A percentile compares a stretch with the other conserved stretches of the same genome.
Conservation (phyloP, 2,888 invertebrate genomes). For the Hedya salicella region DNA sequence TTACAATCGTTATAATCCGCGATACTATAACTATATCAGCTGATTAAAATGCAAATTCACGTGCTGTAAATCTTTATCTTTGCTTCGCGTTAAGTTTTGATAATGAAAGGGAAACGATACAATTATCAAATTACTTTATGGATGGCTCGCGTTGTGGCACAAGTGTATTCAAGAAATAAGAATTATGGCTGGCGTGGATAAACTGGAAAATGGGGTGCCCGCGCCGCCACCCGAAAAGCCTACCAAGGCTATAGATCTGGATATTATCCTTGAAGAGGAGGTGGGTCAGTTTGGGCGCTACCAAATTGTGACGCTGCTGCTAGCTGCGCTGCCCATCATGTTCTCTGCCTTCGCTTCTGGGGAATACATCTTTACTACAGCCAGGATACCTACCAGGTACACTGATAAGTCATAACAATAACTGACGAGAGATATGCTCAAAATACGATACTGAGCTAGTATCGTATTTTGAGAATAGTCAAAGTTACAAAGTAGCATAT, state of each 20-base stretch:
- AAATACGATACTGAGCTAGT: too few species aligned
- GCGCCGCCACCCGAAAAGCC: not conserved
- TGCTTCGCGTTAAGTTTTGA: constrained; percentile 1
- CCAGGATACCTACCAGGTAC: constrained; percentile 74
- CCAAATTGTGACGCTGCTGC: constrained; percentile 67
- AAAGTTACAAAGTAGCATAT: too few species aligned
- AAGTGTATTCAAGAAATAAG: not conserved
- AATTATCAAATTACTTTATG: not conserved
- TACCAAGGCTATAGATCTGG: constrained; percentile 64
- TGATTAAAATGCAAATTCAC: not conserved
- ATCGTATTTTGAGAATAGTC: too few species aligned
- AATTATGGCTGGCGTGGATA: constrained; percentile 9
- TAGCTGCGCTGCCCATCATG: constrained; percentile 73
- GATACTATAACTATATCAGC: not conserved
- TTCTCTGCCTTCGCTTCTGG: constrained; percentile 77
- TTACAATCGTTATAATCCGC: constrained; percentile 8
- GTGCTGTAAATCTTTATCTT: constrained; percentile 5
- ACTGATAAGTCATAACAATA: too few species aligned
- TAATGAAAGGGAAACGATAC: not conserved
- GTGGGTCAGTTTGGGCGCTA: constrained; percentile 76
- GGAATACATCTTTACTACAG: constrained; percentile 78
- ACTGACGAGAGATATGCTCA: too few species aligned
- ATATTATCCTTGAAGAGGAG: constrained; percentile 69
- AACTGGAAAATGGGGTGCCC: constrained; percentile 5
- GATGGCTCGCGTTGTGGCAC: not conserved